phyloP scores from a whole-genome alignment of 1,140 invertebrate species.

The Rhyacophila brunnea region DNA sequence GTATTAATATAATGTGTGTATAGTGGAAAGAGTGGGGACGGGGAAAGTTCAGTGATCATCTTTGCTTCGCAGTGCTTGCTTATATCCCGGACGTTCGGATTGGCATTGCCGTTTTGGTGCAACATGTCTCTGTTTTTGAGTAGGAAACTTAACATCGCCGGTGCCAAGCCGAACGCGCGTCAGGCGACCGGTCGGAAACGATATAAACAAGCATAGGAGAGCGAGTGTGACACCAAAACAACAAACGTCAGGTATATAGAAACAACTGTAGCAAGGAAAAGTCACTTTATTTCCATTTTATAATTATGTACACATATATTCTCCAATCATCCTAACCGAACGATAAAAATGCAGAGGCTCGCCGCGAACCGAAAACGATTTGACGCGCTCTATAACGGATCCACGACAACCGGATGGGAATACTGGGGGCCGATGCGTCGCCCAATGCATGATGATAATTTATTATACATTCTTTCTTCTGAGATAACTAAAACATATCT shows the following conservation, averaged over 20 bases:
- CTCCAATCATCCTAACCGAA: conserved; percentile 13
- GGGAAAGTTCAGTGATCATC: conserved; percentile 25
- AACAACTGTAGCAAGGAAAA: conserved; percentile 40
- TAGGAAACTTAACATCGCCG: conserved; percentile 23
- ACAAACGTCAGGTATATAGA: conserved; percentile 56
- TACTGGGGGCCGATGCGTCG: too few species aligned
- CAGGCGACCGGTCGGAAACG: conserved; percentile 30
- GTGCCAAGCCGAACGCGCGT: conserved; percentile 36
- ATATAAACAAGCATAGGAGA: conserved; percentile 36
- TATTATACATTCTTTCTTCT: too few species aligned
- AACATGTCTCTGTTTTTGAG: conserved; percentile 25
- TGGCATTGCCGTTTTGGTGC: conserved; percentile 38
- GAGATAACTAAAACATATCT: conserved; percentile 33
- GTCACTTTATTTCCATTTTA: conserved; percentile 37
- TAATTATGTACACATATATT: conserved; percentile 20
- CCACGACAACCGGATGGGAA: too few species aligned
- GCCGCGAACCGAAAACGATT: background rate
- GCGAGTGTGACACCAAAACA: conserved; percentile 51
- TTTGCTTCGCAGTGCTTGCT: conserved; percentile 37
- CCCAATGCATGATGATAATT: too few species aligned
- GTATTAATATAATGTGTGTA: too few species aligned
- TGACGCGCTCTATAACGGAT: too few species aligned
- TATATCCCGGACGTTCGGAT: conserved; percentile 37
- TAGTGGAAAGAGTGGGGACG: background rate
- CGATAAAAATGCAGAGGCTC: conserved; percentile 7